These are phyloP conservation scores for Metacarcinus magister DNA, from an alignment of 2,888 invertebrate genomes.

Conservation along the genomic window DNA sequence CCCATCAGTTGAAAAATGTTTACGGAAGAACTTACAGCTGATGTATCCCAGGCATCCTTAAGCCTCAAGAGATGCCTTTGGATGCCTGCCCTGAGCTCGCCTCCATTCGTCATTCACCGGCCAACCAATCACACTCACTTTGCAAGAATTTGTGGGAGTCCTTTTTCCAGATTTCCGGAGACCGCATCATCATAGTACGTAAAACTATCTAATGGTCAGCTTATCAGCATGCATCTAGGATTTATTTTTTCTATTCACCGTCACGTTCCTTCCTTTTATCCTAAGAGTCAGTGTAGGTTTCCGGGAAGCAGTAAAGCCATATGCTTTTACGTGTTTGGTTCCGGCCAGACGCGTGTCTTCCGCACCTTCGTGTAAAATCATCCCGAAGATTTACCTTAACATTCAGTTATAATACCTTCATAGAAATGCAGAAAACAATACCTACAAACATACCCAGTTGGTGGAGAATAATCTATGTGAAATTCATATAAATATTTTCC, in stretches of 20 bases:
- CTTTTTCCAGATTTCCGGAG: background rate
- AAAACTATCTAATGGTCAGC: constrained; percentile 23
- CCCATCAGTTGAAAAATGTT: background rate
- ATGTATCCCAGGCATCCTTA: background rate
- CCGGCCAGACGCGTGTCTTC: background rate
- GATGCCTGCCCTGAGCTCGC: background rate
- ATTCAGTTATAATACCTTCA: background rate
- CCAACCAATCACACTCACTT: background rate
- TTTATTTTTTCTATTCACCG: background rate
- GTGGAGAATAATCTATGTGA: background rate
- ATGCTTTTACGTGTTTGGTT: background rate
- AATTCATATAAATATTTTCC: background rate
- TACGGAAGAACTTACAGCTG: background rate
- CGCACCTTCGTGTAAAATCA: background rate
- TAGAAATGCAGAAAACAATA: background rate
- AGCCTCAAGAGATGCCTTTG: background rate
- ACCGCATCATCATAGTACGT: background rate
- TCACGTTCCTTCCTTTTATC: constrained; percentile 8
- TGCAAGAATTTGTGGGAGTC: background rate
- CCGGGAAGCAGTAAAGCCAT: background rate
- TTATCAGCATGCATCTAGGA: background rate
- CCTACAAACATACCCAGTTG: background rate
- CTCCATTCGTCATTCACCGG: background rate
- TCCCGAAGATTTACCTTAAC: background rate
- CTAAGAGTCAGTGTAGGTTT: background rate